Evolutionary conservation across 2,113 vertebrate species (phyloP).

Genomic region (Caretta caretta): DNA sequence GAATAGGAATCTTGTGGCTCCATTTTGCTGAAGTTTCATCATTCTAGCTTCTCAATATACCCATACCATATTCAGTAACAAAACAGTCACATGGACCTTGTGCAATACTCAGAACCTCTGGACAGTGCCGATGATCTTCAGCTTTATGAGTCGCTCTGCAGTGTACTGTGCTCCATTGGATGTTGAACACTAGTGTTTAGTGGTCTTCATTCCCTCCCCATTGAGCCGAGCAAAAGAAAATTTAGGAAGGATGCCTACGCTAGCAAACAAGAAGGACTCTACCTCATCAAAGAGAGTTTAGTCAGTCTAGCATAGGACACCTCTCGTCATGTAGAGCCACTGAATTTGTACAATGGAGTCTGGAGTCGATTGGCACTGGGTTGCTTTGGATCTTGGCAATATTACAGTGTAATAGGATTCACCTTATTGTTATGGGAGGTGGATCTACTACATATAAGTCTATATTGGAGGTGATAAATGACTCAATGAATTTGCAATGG

Average conservation of each 20-base stretch:
- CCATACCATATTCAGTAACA: neutral
- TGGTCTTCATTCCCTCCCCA: neutral
- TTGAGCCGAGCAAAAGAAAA: neutral
- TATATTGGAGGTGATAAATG: slow-evolving; percentile 4
- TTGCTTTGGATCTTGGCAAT: slow-evolving; percentile 46
- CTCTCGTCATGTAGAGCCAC: fast-evolving
- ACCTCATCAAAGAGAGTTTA: neutral
- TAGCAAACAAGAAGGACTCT: neutral
- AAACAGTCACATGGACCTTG: neutral
- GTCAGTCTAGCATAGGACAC: neutral
- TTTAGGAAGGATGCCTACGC: neutral
- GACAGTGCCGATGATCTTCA: neutral
- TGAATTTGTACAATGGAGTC: neutral
- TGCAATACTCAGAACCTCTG: neutral
- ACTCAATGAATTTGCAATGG: slow-evolving; percentile 22
- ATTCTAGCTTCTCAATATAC: neutral
- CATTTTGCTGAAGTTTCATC: neutral
- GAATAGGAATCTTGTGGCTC: neutral
- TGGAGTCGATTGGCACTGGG: neutral
- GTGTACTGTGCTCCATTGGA: neutral
- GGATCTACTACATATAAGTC: slow-evolving; percentile 35
- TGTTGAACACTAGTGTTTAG: neutral
- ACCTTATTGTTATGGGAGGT: slow-evolving; percentile 50
- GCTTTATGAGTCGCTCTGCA: neutral
- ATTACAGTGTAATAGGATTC: slow-evolving; percentile 41